Base-by-base conservation (phyloP, 1,140 invertebrate genomes). In the Subanguina moxae region DNA sequence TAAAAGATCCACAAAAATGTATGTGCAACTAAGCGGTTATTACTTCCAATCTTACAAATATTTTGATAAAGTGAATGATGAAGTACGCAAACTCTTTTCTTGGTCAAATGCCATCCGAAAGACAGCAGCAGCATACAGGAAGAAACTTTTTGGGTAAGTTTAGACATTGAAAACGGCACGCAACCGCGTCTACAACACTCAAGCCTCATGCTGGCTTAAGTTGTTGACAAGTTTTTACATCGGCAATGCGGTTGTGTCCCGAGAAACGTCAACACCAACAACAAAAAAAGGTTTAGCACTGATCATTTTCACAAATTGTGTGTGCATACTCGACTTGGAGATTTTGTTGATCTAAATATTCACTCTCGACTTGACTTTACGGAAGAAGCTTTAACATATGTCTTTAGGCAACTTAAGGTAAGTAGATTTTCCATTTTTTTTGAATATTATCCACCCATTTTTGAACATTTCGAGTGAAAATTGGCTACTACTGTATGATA, bases 291-390 rank as follows among this genome's bases (percentile, higher is more conserved):
- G 7, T 69, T 25, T 23, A 67, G 65, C 23, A 21, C 42, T 70
- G 59, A 62, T 19, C 23, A 61, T 19, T 62, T 57, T 21, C 69
- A 62, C 17, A 70, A 72, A 64, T 9, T 70, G n/a, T 70, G 68
- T 43, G 71, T 70, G 23, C 68, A 70, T 21, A 70, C 68, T 38
- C 23, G 68, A 21, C n/a, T 71, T 30, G 68, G 68, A 3, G 68
- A 70, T 57, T 70, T 70, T 48, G 65, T 67, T 27, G 25, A n/a
- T 30, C n/a, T 61, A 8, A 30, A 61, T n/a, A 61, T 61, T 43
- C 28, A 30, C 19, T 21, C 58, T 15, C 15, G 25, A 38, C 21
- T 28, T 11, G 25, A 67, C 5, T 59, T 48, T 45, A 52, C 30
- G 25, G 30, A 30, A 42, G 58, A 38, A 48, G 28, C 28, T 15